phyloP scores from a whole-genome alignment of 2,888 invertebrate genomes.

The Papilio protenor region DNA sequence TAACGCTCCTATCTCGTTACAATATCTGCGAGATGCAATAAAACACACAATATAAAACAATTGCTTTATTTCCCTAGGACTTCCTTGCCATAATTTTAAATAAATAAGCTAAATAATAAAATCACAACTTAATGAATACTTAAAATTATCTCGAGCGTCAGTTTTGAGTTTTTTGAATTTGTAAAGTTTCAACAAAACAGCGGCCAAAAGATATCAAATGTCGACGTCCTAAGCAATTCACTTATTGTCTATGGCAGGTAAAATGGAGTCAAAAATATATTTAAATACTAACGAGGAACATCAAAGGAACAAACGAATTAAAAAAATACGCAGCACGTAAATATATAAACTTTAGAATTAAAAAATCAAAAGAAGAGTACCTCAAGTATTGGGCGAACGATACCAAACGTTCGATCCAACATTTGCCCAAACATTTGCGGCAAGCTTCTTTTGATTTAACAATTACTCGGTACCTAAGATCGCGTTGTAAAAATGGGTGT shows the following conservation, averaged over 20 bases:
- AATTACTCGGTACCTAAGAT: slow-evolving; percentile 26
- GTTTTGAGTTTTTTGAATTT: slow-evolving; percentile 70
- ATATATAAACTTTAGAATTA: slow-evolving; percentile 46
- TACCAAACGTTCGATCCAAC: not conserved
- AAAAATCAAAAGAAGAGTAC: slow-evolving; percentile 34
- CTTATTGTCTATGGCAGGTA: slow-evolving; percentile 82
- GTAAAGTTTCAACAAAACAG: slow-evolving; percentile 50
- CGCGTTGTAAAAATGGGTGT: slow-evolving; percentile 28
- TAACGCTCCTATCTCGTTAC: slow-evolving; percentile 3
- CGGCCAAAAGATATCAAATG: slow-evolving; percentile 54
- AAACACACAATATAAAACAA: slow-evolving; percentile 66
- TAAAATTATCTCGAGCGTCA: slow-evolving; percentile 79
- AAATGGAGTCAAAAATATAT: slow-evolving; percentile 78
- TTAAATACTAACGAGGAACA: slow-evolving; percentile 67
- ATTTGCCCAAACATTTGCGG: slow-evolving; percentile 31
- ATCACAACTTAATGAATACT: slow-evolving; percentile 83
- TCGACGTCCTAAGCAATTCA: slow-evolving; percentile 70
- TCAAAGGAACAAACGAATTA: slow-evolving; percentile 65
- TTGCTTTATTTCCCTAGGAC: slow-evolving; percentile 80
- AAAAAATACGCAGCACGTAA: slow-evolving; percentile 61
- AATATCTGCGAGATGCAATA: slow-evolving; percentile 43
- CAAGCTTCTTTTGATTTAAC: slow-evolving; percentile 30
- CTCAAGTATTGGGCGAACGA: slow-evolving; percentile 25
- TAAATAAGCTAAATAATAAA: slow-evolving; percentile 83
- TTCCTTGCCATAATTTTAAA: slow-evolving; percentile 83